Percentiles rank a stretch among this genome's conserved stretches.
Evolutionary conservation across 2,797 vertebrate species (phyloP).

Genomic region (Anableps anableps): DNA sequence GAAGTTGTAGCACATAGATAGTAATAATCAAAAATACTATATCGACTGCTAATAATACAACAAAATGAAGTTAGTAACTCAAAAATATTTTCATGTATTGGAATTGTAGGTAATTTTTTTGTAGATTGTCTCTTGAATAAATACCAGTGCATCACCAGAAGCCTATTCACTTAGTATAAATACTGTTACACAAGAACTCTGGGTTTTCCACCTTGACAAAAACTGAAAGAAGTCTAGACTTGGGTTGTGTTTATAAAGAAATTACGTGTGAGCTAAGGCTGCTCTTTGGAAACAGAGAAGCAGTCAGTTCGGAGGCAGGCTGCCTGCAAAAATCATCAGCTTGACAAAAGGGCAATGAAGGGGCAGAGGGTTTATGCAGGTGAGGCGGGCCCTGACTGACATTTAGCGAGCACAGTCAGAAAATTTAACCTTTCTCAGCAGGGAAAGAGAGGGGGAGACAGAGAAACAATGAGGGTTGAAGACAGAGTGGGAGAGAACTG

Average conservation of each 20-base stretch:
- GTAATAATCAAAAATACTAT: not conserved
- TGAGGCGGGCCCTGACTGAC: slow-evolving; percentile 83
- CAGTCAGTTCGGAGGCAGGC: slow-evolving; percentile 62
- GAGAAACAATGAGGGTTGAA: slow-evolving; percentile 61
- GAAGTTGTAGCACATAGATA: not conserved
- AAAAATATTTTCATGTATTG: not conserved
- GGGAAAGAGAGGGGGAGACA: slow-evolving; percentile 55
- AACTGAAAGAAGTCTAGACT: slow-evolving; percentile 34
- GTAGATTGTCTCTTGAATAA: not conserved
- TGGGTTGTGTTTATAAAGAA: slow-evolving; percentile 39
- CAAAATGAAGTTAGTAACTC: not conserved
- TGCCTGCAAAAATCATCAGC: slow-evolving; percentile 84
- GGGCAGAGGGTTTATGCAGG: slow-evolving; percentile 79
- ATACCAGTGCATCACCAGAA: not conserved
- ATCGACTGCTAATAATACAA: not conserved
- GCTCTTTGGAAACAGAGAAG: slow-evolving; percentile 39
- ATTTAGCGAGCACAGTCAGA: slow-evolving; percentile 62
- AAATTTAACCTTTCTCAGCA: slow-evolving; percentile 86
- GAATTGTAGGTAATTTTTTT: not conserved
- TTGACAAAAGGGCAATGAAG: slow-evolving; percentile 82
- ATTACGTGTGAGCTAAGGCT: slow-evolving; percentile 49
- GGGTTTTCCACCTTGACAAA: slow-evolving; percentile 23
- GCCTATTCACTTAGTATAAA: slow-evolving; percentile 1
- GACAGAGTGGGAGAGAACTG: slow-evolving; percentile 42
- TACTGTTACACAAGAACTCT: slow-evolving; percentile 12